Evolutionary conservation across 2,113 vertebrate genomes (phyloP).

Genomic region (Tonatia bakeri): DNA sequence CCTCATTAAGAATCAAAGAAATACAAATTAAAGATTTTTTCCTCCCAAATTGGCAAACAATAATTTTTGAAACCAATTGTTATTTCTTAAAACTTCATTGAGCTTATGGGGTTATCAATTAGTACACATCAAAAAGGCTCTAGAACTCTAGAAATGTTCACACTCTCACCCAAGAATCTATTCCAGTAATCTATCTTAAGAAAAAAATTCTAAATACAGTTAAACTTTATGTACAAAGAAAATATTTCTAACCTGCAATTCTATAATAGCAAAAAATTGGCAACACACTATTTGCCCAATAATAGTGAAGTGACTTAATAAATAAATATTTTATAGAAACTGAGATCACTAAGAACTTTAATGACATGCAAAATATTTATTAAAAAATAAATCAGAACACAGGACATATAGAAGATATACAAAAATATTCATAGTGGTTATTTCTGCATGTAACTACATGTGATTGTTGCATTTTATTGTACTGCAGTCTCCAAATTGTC

Average conservation of each 20-base stretch:
- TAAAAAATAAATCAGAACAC: not conserved
- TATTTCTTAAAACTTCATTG: not conserved
- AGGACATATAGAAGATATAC: not conserved
- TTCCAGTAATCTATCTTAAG: not conserved
- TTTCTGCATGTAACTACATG: not conserved
- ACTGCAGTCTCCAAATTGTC: not conserved
- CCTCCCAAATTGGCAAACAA: not conserved
- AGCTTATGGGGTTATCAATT: not conserved
- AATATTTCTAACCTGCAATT: not conserved
- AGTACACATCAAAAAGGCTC: not conserved
- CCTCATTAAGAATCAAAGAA: slow-evolving; percentile 4
- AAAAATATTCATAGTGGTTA: not conserved
- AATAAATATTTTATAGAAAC: not conserved
- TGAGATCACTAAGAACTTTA: not conserved
- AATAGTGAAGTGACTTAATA: not conserved
- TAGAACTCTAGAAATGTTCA: not conserved
- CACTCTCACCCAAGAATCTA: not conserved
- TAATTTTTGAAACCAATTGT: not conserved
- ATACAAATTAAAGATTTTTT: not conserved
- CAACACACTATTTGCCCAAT: not conserved
- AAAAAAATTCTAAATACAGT: slow-evolving; percentile 1
- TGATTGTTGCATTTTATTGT: not conserved
- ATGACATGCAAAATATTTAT: not conserved
- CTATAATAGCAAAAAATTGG: not conserved
- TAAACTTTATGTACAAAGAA: not conserved